Conservation (phyloP, 2,888 invertebrate species). For the Camptogramma bilineatum region DNA sequence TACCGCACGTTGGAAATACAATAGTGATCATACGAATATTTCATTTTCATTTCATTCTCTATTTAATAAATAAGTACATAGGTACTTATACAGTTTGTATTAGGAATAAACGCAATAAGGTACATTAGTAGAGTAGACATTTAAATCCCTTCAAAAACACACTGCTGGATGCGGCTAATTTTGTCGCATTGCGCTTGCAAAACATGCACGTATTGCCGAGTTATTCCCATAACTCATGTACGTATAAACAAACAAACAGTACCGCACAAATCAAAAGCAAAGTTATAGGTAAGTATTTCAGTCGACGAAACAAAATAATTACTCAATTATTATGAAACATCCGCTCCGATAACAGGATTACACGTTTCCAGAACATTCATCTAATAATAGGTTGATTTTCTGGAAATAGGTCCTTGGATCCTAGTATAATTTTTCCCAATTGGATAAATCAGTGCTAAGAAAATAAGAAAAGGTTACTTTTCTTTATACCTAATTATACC, state of each 20-base stretch:
- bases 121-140: too few relatives aligned
- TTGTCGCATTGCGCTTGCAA: slow-evolving; percentile 24
- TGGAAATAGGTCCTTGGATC: slow-evolving; percentile 8
- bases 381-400: slow-evolving; percentile 13
- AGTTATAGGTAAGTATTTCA: slow-evolving; percentile 17
- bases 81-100: too few relatives aligned
- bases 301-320: slow-evolving; percentile 13
- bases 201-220: slow-evolving; percentile 9
- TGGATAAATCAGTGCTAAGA: slow-evolving; percentile 10
- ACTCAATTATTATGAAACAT: slow-evolving; percentile 15
- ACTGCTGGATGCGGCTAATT: slow-evolving; percentile 16
- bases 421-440: slow-evolving; percentile 11
- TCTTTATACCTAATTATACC: too few relatives aligned
- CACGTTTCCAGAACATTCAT: slow-evolving; percentile 21
- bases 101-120: too few relatives aligned
- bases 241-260: neutral
- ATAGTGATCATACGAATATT: too few relatives aligned
- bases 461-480: neutral
- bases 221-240: slow-evolving; percentile 8
- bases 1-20: too few relatives aligned
- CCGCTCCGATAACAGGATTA: slow-evolving; percentile 3
- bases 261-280: slow-evolving; percentile 10
- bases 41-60: too few relatives aligned
- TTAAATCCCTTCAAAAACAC: neutral
- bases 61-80: too few relatives aligned